Percentiles rank a stretch among this genome's conserved stretches.
phyloP scores from a whole-genome alignment of 2,797 vertebrate genomes.

The Pipistrellus pygmaeus region DNA sequence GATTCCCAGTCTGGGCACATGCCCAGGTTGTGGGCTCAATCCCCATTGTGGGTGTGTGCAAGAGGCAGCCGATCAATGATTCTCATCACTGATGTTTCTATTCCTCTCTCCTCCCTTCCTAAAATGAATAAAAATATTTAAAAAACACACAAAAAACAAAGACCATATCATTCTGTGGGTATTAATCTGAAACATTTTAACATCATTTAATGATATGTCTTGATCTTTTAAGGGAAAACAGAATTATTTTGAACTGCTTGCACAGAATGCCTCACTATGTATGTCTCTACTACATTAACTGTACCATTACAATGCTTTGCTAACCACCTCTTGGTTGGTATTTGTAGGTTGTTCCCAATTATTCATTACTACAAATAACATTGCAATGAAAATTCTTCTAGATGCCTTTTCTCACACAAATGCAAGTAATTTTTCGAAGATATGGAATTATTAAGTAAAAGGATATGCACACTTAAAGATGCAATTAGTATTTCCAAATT shows the following conservation, averaged over 20 bases:
- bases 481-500: not conserved
- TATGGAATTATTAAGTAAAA: conserved; percentile 40
- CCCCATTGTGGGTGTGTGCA: no score
- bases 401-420: not conserved
- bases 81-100: no score
- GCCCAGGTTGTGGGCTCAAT: no score
- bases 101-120: no score
- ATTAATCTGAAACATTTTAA: conserved; percentile 48
- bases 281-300: not conserved
- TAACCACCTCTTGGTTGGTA: not conserved
- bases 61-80: no score
- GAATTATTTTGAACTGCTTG: conserved; percentile 21
- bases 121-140: no score
- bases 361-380: conserved; percentile 35
- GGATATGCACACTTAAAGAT: not conserved
- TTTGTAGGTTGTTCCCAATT: conserved; percentile 17
- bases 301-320: not conserved
- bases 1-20: no score
- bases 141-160: not conserved
- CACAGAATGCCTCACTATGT: conserved; percentile 6
- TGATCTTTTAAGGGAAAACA: conserved; percentile 4
- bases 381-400: conserved; percentile 10
- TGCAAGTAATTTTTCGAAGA: conserved; percentile 49
- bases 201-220: not conserved
- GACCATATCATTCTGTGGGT: not conserved